A percentile compares a stretch with the other conserved stretches of the same genome.
phyloP scores from a whole-genome alignment of 2,888 invertebrate genomes.

The Lithophane semibrunnea region DNA sequence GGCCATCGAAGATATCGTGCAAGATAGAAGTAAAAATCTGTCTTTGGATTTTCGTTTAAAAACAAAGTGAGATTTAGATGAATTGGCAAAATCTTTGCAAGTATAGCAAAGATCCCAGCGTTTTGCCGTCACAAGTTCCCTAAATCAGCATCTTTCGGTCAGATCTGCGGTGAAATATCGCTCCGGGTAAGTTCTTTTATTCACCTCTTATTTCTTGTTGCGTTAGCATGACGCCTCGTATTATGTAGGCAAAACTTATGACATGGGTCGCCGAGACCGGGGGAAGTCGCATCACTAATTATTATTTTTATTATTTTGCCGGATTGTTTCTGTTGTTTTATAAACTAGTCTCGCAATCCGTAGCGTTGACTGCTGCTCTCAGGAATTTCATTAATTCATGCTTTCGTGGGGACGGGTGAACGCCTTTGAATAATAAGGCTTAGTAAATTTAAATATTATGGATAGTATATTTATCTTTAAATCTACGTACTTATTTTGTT shows the following conservation, averaged over 20 bases:
- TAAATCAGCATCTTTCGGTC: conserved; percentile 79
- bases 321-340: conserved; percentile 52
- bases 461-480: conserved; percentile 63
- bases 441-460: conserved; percentile 50
- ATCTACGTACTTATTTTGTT: conserved; percentile 70
- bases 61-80: not conserved
- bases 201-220: conserved; percentile 78
- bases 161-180: conserved; percentile 80
- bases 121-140: conserved; percentile 71
- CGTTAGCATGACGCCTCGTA: conserved; percentile 75
- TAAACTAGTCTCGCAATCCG: conserved; percentile 51
- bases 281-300: conserved; percentile 80
- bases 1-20: conserved; percentile 11
- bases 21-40: conserved; percentile 5
- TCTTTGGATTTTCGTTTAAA: conserved; percentile 24
- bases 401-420: conserved; percentile 48
- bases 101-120: conserved; percentile 59
- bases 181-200: conserved; percentile 76
- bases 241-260: conserved; percentile 79
- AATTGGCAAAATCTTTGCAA: conserved; percentile 35
- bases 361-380: conserved; percentile 37
- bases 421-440: conserved; percentile 45
- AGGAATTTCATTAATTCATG: conserved; percentile 53
- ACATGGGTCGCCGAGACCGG: conserved; percentile 70
- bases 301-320: conserved; percentile 73